Percentiles rank a stretch among this genome's conserved stretches.
phyloP scores from a whole-genome alignment of 2,888 invertebrate species.

The Drosophila pseudotakahashii region DNA sequence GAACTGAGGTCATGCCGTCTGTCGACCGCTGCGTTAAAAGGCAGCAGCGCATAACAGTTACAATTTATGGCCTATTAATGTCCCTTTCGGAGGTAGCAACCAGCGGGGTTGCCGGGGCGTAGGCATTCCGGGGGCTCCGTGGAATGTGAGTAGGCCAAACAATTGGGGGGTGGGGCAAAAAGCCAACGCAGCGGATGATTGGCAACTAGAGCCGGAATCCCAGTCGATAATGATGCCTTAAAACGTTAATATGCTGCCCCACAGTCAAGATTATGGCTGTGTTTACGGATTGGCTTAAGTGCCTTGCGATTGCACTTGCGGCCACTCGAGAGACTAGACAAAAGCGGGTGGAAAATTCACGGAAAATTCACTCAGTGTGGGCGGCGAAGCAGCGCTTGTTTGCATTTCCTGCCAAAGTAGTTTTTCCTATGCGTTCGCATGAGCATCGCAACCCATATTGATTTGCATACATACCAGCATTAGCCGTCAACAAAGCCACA shows the following conservation, averaged over 20 bases:
- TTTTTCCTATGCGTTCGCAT: constrained; percentile 57
- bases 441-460: constrained; percentile 24
- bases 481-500: constrained; percentile 10
- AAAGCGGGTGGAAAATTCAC: constrained; percentile 18
- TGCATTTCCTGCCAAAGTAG: constrained; percentile 45
- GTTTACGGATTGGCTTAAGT: constrained; percentile 67
- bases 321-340: constrained; percentile 41
- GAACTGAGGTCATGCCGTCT: constrained; percentile 63
- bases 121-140: background rate
- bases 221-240: constrained; percentile 46
- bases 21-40: constrained; percentile 76
- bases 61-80: constrained; percentile 81
- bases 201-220: constrained; percentile 40
- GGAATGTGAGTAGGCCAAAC: constrained; percentile 31
- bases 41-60: constrained; percentile 78
- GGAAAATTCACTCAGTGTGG: background rate
- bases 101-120: constrained; percentile 33
- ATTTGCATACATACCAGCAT: constrained; percentile 31
- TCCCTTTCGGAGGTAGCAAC: constrained; percentile 55
- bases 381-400: constrained; percentile 37
- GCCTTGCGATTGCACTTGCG: constrained; percentile 62
- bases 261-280: constrained; percentile 59
- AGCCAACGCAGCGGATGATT: constrained; percentile 51
- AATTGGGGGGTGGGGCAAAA: background rate
- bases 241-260: constrained; percentile 51